Evolutionary conservation across 1,140 invertebrate genomes (phyloP).

Genomic region (Panagrolaimus sp.): DNA sequence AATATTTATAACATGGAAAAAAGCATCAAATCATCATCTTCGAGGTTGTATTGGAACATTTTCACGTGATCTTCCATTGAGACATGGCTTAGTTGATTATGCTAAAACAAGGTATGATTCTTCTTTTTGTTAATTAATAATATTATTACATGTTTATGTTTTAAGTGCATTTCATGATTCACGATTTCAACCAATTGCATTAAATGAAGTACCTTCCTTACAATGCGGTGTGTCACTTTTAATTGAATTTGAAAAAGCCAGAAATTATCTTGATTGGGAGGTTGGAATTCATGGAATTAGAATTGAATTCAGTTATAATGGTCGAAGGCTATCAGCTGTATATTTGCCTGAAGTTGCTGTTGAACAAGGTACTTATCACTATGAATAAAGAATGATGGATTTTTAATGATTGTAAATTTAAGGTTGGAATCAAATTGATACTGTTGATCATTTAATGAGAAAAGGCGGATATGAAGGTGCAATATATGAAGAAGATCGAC

Average conservation of each 20-base stretch:
- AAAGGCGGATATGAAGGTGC: conserved; percentile 91
- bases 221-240: conserved; percentile 92
- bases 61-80: conserved; percentile 60
- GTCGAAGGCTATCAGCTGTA: conserved; percentile 87
- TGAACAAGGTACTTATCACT: conserved; percentile 79
- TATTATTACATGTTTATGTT: neutral
- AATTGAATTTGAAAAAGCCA: conserved; percentile 86
- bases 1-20: conserved; percentile 65
- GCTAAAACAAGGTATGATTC: conserved; percentile 59
- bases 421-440: conserved; percentile 94
- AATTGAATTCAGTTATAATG: conserved; percentile 92
- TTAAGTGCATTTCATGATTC: conserved; percentile 91
- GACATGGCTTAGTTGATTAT: conserved; percentile 63
- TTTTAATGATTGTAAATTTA: conserved; percentile 38
- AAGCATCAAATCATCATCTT: conserved; percentile 60
- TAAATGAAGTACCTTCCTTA: conserved; percentile 83
- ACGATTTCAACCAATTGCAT: conserved; percentile 86
- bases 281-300: conserved; percentile 93
- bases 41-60: conserved; percentile 65
- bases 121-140: neutral
- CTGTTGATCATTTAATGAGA: conserved; percentile 89
- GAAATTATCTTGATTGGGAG: conserved; percentile 92
- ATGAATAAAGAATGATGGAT: conserved; percentile 20
- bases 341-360: conserved; percentile 93
- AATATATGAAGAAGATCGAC: conserved; percentile 79